These are phyloP conservation scores for Euphonia xanthogaster DNA, from an alignment of 2,797 vertebrate genomes.

Conservation along the genomic window DNA sequence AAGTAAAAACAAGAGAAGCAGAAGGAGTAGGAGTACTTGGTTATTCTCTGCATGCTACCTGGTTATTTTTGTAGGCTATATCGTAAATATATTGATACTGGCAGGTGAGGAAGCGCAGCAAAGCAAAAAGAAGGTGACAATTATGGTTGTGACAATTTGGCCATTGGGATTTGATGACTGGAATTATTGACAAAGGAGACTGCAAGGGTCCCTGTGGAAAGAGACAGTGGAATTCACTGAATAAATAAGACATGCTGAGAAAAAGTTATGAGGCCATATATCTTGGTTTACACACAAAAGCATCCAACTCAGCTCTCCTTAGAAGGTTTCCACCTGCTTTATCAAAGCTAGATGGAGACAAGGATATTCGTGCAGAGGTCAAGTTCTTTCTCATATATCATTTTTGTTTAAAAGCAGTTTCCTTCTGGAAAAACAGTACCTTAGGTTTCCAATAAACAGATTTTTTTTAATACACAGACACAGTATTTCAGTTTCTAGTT, in stretches of 20 bases:
- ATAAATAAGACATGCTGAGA: constrained; percentile 44
- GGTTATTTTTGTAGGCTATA: background rate
- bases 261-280: constrained; percentile 50
- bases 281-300: constrained; percentile 29
- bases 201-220: background rate
- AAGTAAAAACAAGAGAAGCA: background rate
- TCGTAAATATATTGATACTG: constrained; percentile 47
- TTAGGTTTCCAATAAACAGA: background rate
- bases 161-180: constrained; percentile 31
- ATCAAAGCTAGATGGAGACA: background rate
- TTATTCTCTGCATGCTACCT: background rate
- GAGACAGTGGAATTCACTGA: constrained; percentile 11
- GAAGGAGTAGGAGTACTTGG: background rate
- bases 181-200: constrained; percentile 43
- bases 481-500: background rate
- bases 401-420: background rate
- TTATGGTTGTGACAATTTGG: constrained; percentile 20
- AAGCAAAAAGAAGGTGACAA: constrained; percentile 37
- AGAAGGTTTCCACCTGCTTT: background rate
- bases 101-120: constrained; percentile 11
- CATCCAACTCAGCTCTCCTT: background rate
- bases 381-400: background rate
- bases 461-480: background rate
- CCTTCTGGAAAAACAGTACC: background rate
- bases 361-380: constrained; percentile 14